phyloP scores from a whole-genome alignment of 2,113 vertebrate genomes.

The Vidua chalybeata region DNA sequence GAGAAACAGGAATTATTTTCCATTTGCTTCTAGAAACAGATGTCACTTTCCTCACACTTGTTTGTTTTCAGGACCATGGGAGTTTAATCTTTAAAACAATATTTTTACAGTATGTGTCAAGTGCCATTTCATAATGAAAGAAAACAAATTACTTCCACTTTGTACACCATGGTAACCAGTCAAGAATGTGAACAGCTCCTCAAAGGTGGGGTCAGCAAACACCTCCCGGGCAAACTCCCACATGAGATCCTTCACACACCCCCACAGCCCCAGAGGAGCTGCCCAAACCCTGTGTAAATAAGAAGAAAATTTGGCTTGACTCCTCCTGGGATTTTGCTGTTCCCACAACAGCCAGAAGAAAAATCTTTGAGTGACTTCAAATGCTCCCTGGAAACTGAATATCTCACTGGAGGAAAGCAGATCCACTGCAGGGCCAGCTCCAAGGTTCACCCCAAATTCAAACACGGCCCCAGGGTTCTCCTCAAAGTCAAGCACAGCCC shows the following conservation, averaged over 20 bases:
- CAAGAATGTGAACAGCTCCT: neutral
- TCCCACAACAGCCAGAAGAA: neutral
- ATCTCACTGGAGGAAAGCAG: neutral
- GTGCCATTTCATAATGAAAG: neutral
- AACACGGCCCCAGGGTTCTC: neutral
- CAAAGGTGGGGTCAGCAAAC: neutral
- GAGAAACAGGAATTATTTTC: neutral
- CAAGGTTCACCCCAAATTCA: neutral
- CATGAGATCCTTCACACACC: accelerated
- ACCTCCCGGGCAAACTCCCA: accelerated
- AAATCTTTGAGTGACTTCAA: neutral
- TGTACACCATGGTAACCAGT: neutral
- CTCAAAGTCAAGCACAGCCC: neutral
- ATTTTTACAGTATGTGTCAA: neutral
- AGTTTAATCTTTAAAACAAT: neutral
- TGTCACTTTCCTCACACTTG: neutral
- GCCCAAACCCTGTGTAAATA: neutral
- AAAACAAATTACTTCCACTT: neutral
- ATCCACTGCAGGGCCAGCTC: neutral
- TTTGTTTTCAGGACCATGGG: neutral
- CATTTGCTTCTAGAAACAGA: neutral
- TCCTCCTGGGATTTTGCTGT: neutral
- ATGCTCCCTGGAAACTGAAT: neutral
- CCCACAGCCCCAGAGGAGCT: neutral
- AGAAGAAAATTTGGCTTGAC: neutral